A percentile compares a stretch with the other conserved stretches of the same genome.
These are phyloP conservation scores for Eurois occulta DNA, from an alignment of 2,888 invertebrate genomes.

Conservation along the genomic window DNA sequence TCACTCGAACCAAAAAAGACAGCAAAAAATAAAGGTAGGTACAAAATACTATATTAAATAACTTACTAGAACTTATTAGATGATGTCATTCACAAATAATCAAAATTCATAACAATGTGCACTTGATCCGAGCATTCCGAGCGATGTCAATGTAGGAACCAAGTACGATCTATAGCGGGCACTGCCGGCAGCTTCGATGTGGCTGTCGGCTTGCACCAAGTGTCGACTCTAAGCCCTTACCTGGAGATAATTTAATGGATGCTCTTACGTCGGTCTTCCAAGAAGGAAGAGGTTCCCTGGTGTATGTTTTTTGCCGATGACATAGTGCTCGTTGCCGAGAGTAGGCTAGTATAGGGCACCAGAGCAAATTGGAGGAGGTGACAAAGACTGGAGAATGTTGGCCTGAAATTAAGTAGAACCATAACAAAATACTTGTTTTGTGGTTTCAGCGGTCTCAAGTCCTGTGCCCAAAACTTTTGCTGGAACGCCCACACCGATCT, in stretches of 20 bases:
- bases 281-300: not conserved
- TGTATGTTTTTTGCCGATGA: not conserved
- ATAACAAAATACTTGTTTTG: not conserved
- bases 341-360: not conserved
- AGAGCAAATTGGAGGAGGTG: not conserved
- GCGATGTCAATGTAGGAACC: not conserved
- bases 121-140: not conserved
- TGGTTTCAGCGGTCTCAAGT: not conserved
- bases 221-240: not conserved
- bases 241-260: not conserved
- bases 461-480: not conserved
- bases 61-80: too few species aligned
- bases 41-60: too few species aligned
- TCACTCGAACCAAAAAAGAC: too few species aligned
- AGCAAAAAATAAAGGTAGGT: too few species aligned
- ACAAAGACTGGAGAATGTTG: not conserved
- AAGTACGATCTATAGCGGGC: not conserved
- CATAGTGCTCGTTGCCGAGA: not conserved
- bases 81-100: too few species aligned
- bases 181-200: not conserved
- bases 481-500: not conserved
- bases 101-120: not conserved
- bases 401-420: not conserved
- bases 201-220: not conserved
- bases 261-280: not conserved